Conservation (phyloP, 2,888 invertebrate species). For the Atrina japonica region DNA sequence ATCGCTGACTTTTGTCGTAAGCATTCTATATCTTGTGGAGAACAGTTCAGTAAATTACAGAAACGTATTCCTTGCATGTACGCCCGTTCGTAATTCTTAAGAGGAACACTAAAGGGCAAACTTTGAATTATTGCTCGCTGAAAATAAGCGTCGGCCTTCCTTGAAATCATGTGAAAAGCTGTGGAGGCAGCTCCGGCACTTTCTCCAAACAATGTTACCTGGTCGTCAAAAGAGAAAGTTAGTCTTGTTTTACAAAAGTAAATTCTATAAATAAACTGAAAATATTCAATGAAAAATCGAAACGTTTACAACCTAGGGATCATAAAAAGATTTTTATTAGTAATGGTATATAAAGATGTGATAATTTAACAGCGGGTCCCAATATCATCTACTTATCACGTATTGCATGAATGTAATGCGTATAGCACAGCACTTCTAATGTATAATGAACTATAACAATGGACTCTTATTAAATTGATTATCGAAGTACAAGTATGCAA, state of each 20-base stretch:
- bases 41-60: constrained; percentile 46
- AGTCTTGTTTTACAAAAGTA: too few species aligned
- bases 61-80: constrained; percentile 50
- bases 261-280: too few species aligned
- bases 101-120: constrained; percentile 55
- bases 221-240: constrained; percentile 3
- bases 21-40: constrained; percentile 47
- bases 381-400: too few species aligned
- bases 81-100: constrained; percentile 49
- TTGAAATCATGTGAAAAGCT: constrained; percentile 53
- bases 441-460: too few species aligned
- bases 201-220: constrained; percentile 62
- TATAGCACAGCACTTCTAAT: too few species aligned
- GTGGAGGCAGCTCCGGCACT: constrained; percentile 60
- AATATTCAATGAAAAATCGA: too few species aligned
- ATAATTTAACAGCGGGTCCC: too few species aligned
- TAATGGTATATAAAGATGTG: too few species aligned
- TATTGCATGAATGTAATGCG: too few species aligned
- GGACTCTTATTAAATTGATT: too few species aligned
- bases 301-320: too few species aligned
- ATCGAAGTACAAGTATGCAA: too few species aligned
- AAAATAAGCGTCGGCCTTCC: constrained; percentile 45
- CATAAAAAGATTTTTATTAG: background rate
- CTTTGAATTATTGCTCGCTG: constrained; percentile 58
- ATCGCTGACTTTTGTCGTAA: constrained; percentile 43